Base-by-base conservation (phyloP, 2,888 invertebrate species). In the Tiliacea citrago region DNA sequence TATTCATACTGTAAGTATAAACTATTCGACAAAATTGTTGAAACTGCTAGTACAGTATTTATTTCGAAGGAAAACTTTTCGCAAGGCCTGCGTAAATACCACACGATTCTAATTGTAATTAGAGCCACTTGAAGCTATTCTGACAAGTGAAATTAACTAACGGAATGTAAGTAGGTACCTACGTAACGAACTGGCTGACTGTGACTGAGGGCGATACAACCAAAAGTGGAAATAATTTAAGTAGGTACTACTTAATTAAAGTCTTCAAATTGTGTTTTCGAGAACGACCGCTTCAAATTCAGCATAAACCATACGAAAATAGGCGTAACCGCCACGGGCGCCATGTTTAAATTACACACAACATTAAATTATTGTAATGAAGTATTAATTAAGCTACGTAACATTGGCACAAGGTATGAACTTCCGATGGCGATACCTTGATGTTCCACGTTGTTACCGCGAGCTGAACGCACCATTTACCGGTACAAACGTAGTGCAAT, bases 61-160 rank as follows among this genome's bases (percentile, higher is more conserved):
- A 66, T 45, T 53, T 61, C 39, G 61, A 69, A 79, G 73, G 61
- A 29, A 62, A 78, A 67, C 53, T 61, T 82, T 81, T 78, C 24
- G 79, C 83, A 82, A 79, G 55, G 51, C 42, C 61, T 65, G 60
- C 35, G 73, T 83, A 74, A 83, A 81, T 71, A 83, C 83, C 81
- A 83, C 83, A 73, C 83, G 79, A 58, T 68, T 49, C 68, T 78
- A 67, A 83, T 71, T 79, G 73, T 60, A 83, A 79, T 83, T 68
- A 78, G 67, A 81, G 63, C 42, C 68, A 73, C 67, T 68, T 47
- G 60, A 18, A 71, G 55, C 16, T 45, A 29, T 70, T 69, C 63
- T 68, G 67, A 79, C 55, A 42, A 73, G 63, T 57, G 69, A 81
- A 82, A 78, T 73, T 67, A 78, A 73, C 55, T 24, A 82, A 67